A percentile compares a stretch with the other conserved stretches of the same genome.
Conservation (phyloP, 2,888 invertebrate species). For the Escarpia spicata region DNA sequence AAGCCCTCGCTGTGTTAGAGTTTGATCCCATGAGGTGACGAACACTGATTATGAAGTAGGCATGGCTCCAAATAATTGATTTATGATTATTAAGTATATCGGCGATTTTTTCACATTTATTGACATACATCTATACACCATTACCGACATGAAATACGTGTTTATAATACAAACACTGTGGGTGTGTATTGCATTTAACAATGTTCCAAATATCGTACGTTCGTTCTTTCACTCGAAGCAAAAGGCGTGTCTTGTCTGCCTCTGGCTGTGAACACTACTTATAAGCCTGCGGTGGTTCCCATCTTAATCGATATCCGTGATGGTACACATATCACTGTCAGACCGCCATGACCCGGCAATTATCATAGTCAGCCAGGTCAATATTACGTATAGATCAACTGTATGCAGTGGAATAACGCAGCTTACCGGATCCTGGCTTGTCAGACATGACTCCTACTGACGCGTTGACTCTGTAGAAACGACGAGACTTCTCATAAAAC, state of each 20-base stretch:
- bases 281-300: not conserved
- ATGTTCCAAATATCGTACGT: no score
- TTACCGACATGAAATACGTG: no score
- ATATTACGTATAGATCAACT: not conserved
- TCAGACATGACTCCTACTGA: not conserved
- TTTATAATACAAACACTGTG: no score
- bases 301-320: not conserved
- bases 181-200: no score
- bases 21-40: not conserved
- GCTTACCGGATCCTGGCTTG: not conserved
- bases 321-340: not conserved
- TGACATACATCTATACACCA: no score
- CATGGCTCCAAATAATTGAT: no score
- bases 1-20: not conserved
- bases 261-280: no score
- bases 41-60: not conserved
- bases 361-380: not conserved
- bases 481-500: not conserved
- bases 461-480: not conserved
- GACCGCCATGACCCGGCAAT: not conserved
- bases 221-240: no score
- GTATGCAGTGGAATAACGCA: not conserved
- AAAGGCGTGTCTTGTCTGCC: no score
- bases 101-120: no score
- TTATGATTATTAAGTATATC: no score